Evolutionary conservation across 1,140 invertebrate species (phyloP).

Genomic region (Asbolus verrucosus): DNA sequence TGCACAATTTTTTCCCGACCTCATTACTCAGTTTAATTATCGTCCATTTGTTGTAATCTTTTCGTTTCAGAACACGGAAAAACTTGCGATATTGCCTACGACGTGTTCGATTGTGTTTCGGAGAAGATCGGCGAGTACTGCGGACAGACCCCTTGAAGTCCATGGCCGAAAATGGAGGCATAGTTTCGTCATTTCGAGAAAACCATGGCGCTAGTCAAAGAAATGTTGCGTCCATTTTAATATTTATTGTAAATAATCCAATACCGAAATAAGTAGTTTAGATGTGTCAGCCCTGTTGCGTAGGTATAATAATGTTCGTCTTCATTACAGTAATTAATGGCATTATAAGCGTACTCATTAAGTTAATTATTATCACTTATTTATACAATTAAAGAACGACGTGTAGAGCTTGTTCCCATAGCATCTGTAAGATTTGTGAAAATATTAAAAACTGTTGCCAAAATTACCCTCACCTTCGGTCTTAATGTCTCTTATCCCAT

Average conservation of each 20-base stretch:
- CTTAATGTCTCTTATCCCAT: conserved; percentile 21
- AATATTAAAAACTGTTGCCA: background rate
- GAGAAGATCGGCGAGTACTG: conserved; percentile 78
- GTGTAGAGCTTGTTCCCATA: background rate
- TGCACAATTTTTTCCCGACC: conserved; percentile 1
- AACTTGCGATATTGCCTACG: conserved; percentile 78
- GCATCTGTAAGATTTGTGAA: background rate
- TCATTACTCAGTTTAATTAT: conserved; percentile 36
- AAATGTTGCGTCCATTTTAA: background rate
- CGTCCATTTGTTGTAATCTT: conserved; percentile 3
- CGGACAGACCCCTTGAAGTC: conserved; percentile 60
- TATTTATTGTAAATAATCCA: background rate
- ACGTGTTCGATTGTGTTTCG: conserved; percentile 80
- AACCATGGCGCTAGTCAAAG: conserved; percentile 8
- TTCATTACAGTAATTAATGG: background rate
- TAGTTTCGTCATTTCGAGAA: background rate
- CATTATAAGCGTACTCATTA: conserved; percentile 1
- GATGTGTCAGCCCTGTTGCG: background rate
- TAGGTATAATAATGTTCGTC: background rate
- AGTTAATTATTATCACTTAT: conserved; percentile 25
- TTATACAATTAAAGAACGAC: conserved; percentile 3
- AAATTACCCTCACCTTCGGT: conserved; percentile 15
- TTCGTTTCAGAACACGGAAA: conserved; percentile 71
- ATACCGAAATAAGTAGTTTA: background rate
- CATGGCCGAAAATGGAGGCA: background rate